These are phyloP conservation scores for Mustela nigripes DNA, from an alignment of 2,113 vertebrate genomes.

Conservation along the genomic window DNA sequence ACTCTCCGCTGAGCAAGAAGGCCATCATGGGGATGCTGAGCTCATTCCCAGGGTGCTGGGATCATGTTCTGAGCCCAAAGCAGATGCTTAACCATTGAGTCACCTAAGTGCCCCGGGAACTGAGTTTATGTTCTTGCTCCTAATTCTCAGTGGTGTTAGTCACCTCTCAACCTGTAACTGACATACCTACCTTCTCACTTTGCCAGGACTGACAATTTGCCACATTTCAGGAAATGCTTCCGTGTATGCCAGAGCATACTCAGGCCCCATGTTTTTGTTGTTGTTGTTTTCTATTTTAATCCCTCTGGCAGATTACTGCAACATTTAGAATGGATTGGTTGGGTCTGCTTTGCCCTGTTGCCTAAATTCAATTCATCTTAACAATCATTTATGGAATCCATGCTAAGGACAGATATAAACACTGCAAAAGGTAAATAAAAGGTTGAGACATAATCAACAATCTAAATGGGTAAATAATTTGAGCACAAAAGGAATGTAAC, in stretches of 20 bases:
- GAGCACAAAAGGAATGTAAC: background rate
- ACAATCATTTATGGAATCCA: background rate
- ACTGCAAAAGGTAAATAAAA: background rate
- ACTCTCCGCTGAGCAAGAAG: background rate
- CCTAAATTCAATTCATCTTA: constrained; percentile 36
- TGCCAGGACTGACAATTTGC: background rate
- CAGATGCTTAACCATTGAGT: background rate
- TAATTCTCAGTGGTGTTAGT: background rate
- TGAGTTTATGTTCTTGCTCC: background rate
- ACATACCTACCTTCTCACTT: background rate
- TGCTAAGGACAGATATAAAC: background rate
- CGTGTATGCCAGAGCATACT: background rate
- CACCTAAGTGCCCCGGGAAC: background rate
- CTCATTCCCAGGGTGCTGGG: background rate
- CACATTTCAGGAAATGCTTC: background rate
- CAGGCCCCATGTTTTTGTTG: background rate
- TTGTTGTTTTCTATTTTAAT: background rate
- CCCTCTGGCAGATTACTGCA: background rate
- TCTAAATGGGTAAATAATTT: background rate
- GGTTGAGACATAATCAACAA: background rate
- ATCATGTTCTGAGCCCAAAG: background rate
- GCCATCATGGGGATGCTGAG: background rate
- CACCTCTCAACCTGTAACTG: background rate
- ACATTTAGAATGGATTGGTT: constrained; percentile 9
- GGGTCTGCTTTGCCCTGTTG: background rate